These are phyloP conservation scores for Heliconius congener DNA, from an alignment of 1,140 invertebrate genomes.

Conservation along the genomic window DNA sequence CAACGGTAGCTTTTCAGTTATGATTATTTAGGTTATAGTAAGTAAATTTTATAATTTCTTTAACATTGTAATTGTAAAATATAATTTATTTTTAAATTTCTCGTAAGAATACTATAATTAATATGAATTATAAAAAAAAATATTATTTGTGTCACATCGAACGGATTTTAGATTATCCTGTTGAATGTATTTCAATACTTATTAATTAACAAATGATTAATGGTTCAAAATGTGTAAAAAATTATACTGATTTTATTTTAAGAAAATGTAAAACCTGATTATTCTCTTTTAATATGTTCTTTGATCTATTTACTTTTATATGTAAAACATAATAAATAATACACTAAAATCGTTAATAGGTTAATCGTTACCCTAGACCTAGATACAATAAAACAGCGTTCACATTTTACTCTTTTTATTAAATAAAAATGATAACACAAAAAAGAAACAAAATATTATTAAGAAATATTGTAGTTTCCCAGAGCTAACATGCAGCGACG, in stretches of 20 bases:
- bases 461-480: conserved; percentile 83
- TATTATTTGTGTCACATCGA: too few species aligned
- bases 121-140: too few species aligned
- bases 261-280: too few species aligned
- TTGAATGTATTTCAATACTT: too few species aligned
- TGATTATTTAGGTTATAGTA: background rate
- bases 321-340: background rate
- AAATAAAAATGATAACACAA: background rate
- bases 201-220: too few species aligned
- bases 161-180: too few species aligned
- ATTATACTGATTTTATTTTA: too few species aligned
- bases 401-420: background rate
- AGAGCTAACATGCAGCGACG: conserved; percentile 87
- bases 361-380: background rate
- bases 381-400: background rate
- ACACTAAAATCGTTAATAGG: background rate
- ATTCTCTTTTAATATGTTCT: background rate
- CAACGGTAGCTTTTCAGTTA: background rate
- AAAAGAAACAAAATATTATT: conserved; percentile 34
- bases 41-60: background rate
- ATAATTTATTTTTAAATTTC: background rate
- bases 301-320: background rate
- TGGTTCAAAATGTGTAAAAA: too few species aligned
- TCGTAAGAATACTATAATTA: background rate
- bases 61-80: background rate